Evolutionary conservation across 2,797 vertebrate genomes (phyloP), one percentile per base, ranked within the genome.

Genomic region (Nannoperca australis): DNA sequence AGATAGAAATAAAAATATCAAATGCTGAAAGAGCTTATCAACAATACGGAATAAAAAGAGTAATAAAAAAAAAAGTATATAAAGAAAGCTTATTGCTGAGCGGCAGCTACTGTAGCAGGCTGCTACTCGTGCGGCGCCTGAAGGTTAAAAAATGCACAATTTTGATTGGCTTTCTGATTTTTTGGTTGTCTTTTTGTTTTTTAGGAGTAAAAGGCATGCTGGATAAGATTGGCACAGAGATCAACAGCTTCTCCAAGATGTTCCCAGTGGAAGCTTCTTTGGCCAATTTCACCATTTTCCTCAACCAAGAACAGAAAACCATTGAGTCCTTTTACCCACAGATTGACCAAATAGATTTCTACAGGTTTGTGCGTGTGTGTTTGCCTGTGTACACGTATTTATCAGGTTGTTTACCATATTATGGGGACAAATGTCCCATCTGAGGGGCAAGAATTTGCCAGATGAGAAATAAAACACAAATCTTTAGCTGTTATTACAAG

Each of bases 331-430:
- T 89, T 86, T 96, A 97, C 79, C 95, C 96, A 3, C 65, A 94
- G 76, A 78, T 98, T 5, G 97, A 99, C 83, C 96, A 97, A 54
- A 94, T 97, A 0, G 97, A 99, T 84, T 97, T 97, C 70, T 98
- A 98, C 93, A 96, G 98, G 98, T 99, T 56, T 70, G 91, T 81
- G 45, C 59, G 7, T 36, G 14, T 68, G 27, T 66, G 17, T 68
- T 32, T 49, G 5, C 61, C 5, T 73, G 1, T 68, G 1, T 27
- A 36, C 22, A 36, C 44, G 2, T 59, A 5, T 49, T 15, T 15
- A 54, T 66, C 15, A 38, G 18, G 5, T n/a, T n/a, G 11, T 55
- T 4, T 75, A 24, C 61, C 11, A 79, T 38, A 30, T 32, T 82
- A 61, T 54, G 10, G n/a, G 27, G 36, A 51, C 62, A 60, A 38